These are phyloP conservation scores for Plagodis dolabraria DNA, from an alignment of 2,888 invertebrate genomes.

Conservation along the genomic window DNA sequence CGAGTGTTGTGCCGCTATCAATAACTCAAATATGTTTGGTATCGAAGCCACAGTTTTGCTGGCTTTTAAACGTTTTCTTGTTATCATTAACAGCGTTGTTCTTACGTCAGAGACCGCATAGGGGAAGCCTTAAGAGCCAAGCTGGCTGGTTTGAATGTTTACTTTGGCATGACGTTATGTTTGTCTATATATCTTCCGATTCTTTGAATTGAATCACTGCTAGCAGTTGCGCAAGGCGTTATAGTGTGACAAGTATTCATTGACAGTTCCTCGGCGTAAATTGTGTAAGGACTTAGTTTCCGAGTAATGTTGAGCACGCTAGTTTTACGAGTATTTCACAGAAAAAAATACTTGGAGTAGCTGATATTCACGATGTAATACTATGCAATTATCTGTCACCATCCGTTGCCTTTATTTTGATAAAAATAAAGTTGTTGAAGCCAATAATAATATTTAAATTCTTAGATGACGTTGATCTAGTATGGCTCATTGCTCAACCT, in stretches of 20 bases:
- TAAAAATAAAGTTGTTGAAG: too few species aligned
- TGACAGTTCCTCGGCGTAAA: slow-evolving; percentile 5
- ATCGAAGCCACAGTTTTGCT: slow-evolving; percentile 23
- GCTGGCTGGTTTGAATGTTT: slow-evolving; percentile 44
- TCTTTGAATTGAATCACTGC: slow-evolving; percentile 10
- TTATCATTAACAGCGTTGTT: slow-evolving; percentile 47
- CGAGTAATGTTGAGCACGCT: slow-evolving; percentile 16
- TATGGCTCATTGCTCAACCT: too few species aligned
- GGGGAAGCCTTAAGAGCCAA: slow-evolving; percentile 38
- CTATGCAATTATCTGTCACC: too few species aligned
- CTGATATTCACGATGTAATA: too few species aligned
- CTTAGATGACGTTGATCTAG: too few species aligned
- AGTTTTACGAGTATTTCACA: background rate
- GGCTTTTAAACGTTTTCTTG: slow-evolving; percentile 57
- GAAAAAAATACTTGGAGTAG: background rate
- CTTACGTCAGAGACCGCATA: slow-evolving; percentile 46
- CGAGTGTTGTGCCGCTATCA: slow-evolving; percentile 24
- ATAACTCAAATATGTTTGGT: slow-evolving; percentile 43
- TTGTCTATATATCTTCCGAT: slow-evolving; percentile 7
- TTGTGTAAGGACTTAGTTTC: slow-evolving; percentile 11
- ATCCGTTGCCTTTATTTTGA: too few species aligned
- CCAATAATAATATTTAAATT: too few species aligned
- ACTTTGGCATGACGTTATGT: slow-evolving; percentile 28
- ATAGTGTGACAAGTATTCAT: slow-evolving; percentile 11
- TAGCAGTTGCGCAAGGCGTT: slow-evolving; percentile 7